Base-by-base conservation (phyloP, 1,140 invertebrate species). In the Venturia canescens region DNA sequence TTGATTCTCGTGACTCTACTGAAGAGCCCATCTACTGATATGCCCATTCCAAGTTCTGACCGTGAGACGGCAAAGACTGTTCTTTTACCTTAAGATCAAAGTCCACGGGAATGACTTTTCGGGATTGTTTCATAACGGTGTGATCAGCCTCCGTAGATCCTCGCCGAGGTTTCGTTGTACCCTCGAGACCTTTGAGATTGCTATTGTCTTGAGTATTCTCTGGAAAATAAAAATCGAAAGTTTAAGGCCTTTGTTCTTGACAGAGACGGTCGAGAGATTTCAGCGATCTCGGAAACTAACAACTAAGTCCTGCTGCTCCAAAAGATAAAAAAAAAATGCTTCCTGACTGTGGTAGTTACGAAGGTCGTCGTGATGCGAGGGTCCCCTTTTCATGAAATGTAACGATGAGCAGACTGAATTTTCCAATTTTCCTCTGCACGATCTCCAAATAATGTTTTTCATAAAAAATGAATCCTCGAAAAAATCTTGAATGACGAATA, bases 41-140 rank as follows among this genome's bases (percentile, higher is more conserved):
- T n/a, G n/a, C n/a, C n/a, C n/a, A n/a, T n/a, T n/a, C n/a, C n/a
- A n/a, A n/a, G n/a, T n/a, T n/a, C n/a, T n/a, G n/a, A n/a, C n/a
- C n/a, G n/a, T n/a, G n/a, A n/a, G n/a, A n/a, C n/a, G n/a, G n/a
- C n/a, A n/a, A n/a, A n/a, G n/a, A n/a, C n/a, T 27, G 5, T 26
- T 72, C 66, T 38, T 53, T 27, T 29, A 89, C 89, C 87, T 91
- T 91, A 9, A 91, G 82, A 83, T 90, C 89, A 34, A 91, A 90
- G 81, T 91, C 90, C 16, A 90, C 89, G 23, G 89, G 90, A 80
- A 91, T 91, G 29, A 91, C 71, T 86, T 90, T 90, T 67, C 87
- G 86, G 11, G 85, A 82, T 6, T 84, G 87, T 34, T 83, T 85
- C 34, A 80, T 77, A n/a, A 81, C 78, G 0, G 83, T 77, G 44